Evolutionary conservation across 2,888 invertebrate species (phyloP), one percentile per base, ranked within the genome.

Genomic region (Agriopis leucophaearia): DNA sequence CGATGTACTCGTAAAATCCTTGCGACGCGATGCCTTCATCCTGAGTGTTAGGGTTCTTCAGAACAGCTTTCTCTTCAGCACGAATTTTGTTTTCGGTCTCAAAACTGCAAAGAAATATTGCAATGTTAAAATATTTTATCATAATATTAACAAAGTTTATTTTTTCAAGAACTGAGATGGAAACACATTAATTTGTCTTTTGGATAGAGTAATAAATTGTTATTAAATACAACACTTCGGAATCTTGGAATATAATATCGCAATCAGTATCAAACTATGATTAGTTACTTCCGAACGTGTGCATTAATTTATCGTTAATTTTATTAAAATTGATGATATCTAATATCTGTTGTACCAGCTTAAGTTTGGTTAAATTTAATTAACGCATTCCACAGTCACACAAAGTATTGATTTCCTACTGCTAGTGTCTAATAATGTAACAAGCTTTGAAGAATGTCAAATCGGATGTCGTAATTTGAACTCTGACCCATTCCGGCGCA

Each of bases 51-150:
- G 92, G 86, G 78, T 94, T 94, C 79, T 93, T 94, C 66, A 94
- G 74, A 10, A 91, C 83, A n/a, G 94, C 94, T 61, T 91, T 92
- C 78, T 94, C 94, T 80, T 93, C 90, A 70, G 93, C 94, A 74
- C 94, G 92, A 72, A 94, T 94, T 77, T 94, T 94, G 86, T 94
- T 94, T 81, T 94, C 94, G 16, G 94, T 94, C 79, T 94, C 94
- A 76, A 94, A 94, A 82, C 94, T 94, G 84, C 36, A 77, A 83
- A 75, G 58, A 74, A 73, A 75, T 48, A 71, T 36, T 65, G 7
- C 8, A 57, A 45, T 44, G 18, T 50, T 36, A 56, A 42, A 48
- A 6, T 8, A 52, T 38, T 8, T 42, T 55, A 42, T 54, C 8
- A 16, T 18, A 63, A 64, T 45, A 61, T 68, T 64, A 36, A 10